Conservation (phyloP, 37 sponge, comb jelly and placozoan genomes). For the Oopsacas minuta region DNA sequence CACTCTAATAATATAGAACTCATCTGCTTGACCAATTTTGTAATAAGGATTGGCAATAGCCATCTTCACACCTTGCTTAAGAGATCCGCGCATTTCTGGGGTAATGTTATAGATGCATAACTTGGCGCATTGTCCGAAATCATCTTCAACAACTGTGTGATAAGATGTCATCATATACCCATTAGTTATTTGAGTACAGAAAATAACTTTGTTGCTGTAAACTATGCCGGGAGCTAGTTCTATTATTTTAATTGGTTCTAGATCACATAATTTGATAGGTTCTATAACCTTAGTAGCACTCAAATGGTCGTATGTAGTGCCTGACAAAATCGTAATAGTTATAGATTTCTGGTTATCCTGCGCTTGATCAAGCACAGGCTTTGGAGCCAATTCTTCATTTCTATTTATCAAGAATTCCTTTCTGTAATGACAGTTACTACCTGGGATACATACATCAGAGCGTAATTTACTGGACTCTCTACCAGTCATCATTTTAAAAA, state of each 20-base stretch:
- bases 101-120: background rate
- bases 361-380: background rate
- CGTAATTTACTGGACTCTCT: background rate
- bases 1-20: background rate
- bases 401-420: background rate
- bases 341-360: background rate
- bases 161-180: background rate
- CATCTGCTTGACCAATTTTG: background rate
- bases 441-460: background rate
- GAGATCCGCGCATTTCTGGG: background rate
- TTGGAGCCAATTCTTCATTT: background rate
- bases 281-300: background rate
- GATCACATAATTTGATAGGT: background rate
- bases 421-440: background rate
- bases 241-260: background rate
- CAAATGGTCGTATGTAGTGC: background rate
- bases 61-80: background rate
- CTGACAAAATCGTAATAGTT: background rate
- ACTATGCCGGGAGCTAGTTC: background rate
- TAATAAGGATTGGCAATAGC: background rate
- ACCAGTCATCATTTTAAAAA: background rate
- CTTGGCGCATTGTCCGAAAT: background rate
- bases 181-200: background rate
- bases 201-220: background rate
- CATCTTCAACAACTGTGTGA: background rate